Conservation (phyloP, 1,140 invertebrate species). For the Zaprionus camerounensis region DNA sequence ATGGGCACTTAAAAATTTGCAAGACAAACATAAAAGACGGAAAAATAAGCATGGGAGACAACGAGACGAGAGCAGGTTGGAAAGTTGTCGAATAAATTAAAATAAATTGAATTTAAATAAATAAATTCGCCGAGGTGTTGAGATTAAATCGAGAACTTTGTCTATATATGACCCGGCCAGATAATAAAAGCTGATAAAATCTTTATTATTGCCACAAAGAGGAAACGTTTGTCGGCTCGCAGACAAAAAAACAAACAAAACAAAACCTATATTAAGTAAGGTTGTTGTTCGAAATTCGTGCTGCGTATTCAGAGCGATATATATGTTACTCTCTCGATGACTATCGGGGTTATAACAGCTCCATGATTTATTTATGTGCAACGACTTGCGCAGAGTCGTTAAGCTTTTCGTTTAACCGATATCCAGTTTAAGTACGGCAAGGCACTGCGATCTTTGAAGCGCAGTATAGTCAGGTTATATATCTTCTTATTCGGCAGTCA, state of each 20-base stretch:
- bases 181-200: constrained; percentile 17
- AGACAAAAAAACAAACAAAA: not conserved
- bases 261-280: not conserved
- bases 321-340: not conserved
- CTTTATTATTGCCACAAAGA: not conserved
- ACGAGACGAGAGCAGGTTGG: constrained; percentile 21
- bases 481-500: not conserved
- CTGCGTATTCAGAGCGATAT: not conserved
- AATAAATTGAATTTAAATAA: constrained; percentile 31
- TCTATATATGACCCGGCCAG: not conserved
- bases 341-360: not conserved
- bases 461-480: not conserved
- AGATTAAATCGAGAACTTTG: not conserved
- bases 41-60: constrained; percentile 3
- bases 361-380: not conserved
- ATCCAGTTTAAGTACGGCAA: not conserved
- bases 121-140: constrained; percentile 25
- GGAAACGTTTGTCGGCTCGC: not conserved
- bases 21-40: constrained; percentile 21
- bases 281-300: not conserved
- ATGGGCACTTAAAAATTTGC: constrained; percentile 28
- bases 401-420: constrained; percentile 4
- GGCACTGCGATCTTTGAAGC: not conserved
- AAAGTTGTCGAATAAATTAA: constrained; percentile 33
- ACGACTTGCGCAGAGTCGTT: not conserved